Conservation (phyloP, 1,140 invertebrate genomes). For the Apis laboriosa region DNA sequence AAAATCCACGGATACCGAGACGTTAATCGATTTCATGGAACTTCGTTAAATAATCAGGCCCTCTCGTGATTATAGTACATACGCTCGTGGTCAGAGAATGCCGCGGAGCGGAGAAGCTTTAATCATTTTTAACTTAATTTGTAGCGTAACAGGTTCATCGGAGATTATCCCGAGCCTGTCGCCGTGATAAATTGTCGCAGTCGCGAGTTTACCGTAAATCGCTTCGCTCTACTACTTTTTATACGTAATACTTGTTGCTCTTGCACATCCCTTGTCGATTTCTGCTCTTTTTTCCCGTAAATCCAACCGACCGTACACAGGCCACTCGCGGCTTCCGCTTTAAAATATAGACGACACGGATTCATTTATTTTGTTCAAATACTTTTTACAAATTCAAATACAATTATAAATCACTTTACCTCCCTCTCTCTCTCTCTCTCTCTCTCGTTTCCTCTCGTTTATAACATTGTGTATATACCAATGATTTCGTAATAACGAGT, state of each 20-base stretch:
- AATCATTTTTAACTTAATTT: conserved; percentile 48
- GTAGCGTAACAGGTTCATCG: conserved; percentile 41
- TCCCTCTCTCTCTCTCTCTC: no score
- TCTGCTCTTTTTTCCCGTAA: conserved; percentile 1
- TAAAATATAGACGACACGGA: conserved; percentile 9
- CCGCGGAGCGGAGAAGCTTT: background rate
- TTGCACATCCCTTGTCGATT: background rate
- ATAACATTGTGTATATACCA: background rate
- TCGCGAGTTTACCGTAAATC: conserved; percentile 35
- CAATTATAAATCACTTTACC: conserved; percentile 17
- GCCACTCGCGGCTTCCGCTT: background rate
- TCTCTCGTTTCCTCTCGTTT: background rate
- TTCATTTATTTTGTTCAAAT: background rate
- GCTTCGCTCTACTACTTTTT: conserved; percentile 16
- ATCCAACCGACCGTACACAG: background rate
- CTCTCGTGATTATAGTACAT: background rate
- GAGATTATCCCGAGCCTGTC: conserved; percentile 34
- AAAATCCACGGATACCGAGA: background rate
- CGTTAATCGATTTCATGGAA: background rate
- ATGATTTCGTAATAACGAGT: background rate
- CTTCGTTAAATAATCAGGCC: background rate
- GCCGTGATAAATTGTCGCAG: conserved; percentile 32
- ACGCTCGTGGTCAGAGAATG: background rate
- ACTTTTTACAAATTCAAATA: no score
- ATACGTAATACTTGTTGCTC: background rate